These are phyloP conservation scores for Heteractis magnifica DNA, from an alignment of 92 coral and sea anemone species.

Conservation along the genomic window DNA sequence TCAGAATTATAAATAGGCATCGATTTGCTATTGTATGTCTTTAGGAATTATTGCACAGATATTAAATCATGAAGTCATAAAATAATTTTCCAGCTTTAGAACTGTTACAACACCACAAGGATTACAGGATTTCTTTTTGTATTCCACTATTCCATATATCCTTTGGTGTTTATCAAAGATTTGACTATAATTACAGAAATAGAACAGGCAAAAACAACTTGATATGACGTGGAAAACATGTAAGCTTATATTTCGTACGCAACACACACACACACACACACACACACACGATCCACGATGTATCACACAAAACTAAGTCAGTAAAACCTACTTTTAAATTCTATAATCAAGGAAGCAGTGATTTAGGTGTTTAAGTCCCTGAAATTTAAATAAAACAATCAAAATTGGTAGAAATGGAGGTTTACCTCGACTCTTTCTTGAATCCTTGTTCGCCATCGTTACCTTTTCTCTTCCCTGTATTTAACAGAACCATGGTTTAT, in stretches of 20 bases:
- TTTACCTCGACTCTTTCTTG: background rate
- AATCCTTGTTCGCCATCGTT: constrained; percentile 49
- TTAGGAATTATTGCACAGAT: too few species aligned
- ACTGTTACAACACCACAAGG: background rate
- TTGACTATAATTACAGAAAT: too few species aligned
- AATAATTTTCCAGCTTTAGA: too few species aligned
- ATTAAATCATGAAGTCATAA: too few species aligned
- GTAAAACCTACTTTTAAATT: too few species aligned
- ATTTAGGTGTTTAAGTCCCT: background rate
- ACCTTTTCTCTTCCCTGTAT: constrained; percentile 57
- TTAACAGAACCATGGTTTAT: constrained; percentile 53
- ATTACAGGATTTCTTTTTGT: background rate
- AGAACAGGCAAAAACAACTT: too few species aligned
- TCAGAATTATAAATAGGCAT: too few species aligned
- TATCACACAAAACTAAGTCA: background rate
- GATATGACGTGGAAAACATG: background rate
- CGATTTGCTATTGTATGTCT: too few species aligned
- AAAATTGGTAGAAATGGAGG: background rate
- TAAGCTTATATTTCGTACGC: constrained; percentile 5
- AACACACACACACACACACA: background rate
- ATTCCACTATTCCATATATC: background rate
- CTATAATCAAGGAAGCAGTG: too few species aligned
- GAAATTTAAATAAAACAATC: background rate
- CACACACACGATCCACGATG: background rate
- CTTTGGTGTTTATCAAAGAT: background rate